These are phyloP conservation scores for Rhea americana DNA, from an alignment of 2,113 vertebrate genomes.

Conservation along the genomic window DNA sequence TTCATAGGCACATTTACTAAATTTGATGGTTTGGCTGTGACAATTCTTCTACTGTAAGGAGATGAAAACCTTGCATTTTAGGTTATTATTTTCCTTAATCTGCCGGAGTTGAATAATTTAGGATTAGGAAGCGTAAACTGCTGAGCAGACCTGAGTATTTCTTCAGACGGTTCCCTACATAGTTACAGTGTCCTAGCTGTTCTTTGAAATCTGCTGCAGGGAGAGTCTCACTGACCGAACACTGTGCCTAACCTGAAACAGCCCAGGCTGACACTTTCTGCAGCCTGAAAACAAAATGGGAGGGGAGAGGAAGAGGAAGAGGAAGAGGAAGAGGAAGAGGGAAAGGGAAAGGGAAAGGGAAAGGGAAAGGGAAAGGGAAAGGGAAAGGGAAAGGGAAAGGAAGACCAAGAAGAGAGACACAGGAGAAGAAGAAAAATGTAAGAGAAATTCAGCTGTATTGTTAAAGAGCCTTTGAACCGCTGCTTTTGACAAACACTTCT, in stretches of 20 bases:
- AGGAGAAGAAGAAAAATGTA: not conserved
- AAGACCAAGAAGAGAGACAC: not conserved
- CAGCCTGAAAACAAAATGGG: slow-evolving; percentile 21
- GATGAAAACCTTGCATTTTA: not conserved
- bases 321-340: no score
- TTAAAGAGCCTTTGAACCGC: not conserved
- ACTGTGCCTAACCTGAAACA: slow-evolving; percentile 19
- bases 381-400: no score
- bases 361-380: no score
- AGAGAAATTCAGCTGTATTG: not conserved
- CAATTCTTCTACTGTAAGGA: not conserved
- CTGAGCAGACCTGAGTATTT: not conserved
- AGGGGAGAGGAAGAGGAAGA: not conserved
- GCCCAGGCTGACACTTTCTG: not conserved
- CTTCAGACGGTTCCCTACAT: not conserved
- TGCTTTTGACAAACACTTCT: not conserved
- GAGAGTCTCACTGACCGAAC: not conserved
- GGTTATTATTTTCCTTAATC: not conserved
- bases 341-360: no score
- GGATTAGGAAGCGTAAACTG: not conserved
- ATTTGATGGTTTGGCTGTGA: not conserved
- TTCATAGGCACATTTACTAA: not conserved
- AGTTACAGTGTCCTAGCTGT: not conserved
- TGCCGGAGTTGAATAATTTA: not conserved
- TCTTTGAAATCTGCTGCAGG: not conserved